Conservation (phyloP, 2,113 vertebrate species). For the Mionectes macconnelli region DNA sequence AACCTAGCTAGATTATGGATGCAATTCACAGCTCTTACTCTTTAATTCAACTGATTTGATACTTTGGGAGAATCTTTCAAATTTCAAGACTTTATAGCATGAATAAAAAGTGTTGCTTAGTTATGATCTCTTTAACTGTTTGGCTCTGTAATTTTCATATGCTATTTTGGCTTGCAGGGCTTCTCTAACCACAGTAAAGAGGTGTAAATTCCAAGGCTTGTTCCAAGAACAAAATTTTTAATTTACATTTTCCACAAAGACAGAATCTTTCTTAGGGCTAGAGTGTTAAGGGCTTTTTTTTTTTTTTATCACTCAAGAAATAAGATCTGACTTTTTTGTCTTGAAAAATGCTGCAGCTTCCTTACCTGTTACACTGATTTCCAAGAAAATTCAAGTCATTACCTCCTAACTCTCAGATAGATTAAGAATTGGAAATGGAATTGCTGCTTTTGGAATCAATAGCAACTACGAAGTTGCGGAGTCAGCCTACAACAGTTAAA, state of each 20-base stretch:
- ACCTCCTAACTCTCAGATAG: not conserved
- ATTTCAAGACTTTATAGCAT: not conserved
- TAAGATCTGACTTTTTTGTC: not conserved
- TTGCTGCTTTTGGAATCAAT: constrained; percentile 27
- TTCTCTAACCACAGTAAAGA: constrained; percentile 15
- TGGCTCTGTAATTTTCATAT: not conserved
- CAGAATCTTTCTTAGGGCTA: not conserved
- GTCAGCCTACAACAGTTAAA: constrained; percentile 9
- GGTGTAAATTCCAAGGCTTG: not conserved
- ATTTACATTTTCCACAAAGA: not conserved
- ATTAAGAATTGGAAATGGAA: not conserved
- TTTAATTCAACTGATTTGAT: not conserved
- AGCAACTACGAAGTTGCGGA: not conserved
- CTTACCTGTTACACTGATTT: not conserved
- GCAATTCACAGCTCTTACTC: not conserved
- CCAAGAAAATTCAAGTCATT: not conserved
- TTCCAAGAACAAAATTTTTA: not conserved
- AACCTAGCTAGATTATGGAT: not conserved
- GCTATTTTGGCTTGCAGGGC: not conserved
- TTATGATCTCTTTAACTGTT: not conserved
- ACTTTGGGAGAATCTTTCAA: not conserved
- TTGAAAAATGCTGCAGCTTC: not conserved
- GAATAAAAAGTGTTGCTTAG: not conserved
- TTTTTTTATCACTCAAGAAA: not conserved
- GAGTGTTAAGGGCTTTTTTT: not conserved